Percentiles rank a stretch among this genome's conserved stretches.
phyloP scores from a whole-genome alignment of 2,888 invertebrate species.

The Pristionchus maxplancki region DNA sequence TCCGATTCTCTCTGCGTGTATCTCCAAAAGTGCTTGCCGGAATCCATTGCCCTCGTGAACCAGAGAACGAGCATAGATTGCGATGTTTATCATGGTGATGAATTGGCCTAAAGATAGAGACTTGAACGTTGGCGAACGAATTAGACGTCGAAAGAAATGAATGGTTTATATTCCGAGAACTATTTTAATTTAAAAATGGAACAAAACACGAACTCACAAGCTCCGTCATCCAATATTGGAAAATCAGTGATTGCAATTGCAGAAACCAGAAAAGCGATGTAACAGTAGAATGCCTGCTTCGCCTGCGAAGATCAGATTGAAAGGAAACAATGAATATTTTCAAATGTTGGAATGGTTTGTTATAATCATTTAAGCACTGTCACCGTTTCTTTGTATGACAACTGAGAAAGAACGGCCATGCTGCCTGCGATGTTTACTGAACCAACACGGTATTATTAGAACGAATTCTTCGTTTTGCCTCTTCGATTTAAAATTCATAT shows the following conservation, averaged over 20 bases:
- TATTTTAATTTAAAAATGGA: not conserved
- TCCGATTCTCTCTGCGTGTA: not conserved
- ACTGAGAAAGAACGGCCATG: not conserved
- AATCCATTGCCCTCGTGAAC: not conserved
- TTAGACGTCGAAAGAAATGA: not conserved
- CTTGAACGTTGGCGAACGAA: too few relatives aligned
- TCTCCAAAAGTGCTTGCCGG: not conserved
- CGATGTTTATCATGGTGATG: not conserved
- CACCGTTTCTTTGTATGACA: not conserved
- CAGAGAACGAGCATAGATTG: not conserved
- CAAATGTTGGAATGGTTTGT: too few relatives aligned
- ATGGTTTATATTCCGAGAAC: not conserved
- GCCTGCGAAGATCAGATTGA: not conserved
- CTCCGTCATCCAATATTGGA: not conserved
- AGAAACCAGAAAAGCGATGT: not conserved
- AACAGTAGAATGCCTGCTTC: not conserved
- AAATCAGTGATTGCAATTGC: not conserved
- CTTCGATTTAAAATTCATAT: too few relatives aligned
- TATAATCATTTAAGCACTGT: not conserved
- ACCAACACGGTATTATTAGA: too few relatives aligned
- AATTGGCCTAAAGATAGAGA: not conserved
- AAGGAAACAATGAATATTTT: too few relatives aligned
- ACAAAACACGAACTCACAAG: not conserved
- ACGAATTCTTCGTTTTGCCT: not conserved
- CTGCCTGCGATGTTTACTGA: not conserved